Evolutionary conservation across 1,140 invertebrate genomes (phyloP), one percentile per base, ranked within the genome.

Genomic region (Aphis craccivora): DNA sequence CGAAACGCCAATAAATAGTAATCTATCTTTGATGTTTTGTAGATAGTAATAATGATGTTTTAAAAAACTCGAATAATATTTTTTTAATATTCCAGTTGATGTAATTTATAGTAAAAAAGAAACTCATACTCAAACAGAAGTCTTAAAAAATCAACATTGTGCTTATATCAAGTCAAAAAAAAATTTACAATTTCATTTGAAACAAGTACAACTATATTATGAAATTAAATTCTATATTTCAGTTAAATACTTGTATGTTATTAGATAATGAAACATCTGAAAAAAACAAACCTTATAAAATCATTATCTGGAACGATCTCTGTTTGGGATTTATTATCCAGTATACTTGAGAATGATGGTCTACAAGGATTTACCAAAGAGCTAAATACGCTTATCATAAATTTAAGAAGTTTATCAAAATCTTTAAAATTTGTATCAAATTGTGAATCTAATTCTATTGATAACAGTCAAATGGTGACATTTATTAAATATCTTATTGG

Each of bases 181-280:
- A 93, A 93, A 93, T 93, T 93, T 93, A 8, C 9, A 83, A 6
- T 35, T 48, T 43, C 91, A 93, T 84, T 40, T 93, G 20, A 93
- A 93, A 93, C 91, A 93, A 90, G 89, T 90, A 76, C 30, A 90
- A 60, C 2, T 3, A 67, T n/a, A 4, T n/a, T 2, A 67, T 67
- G 40, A 20, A 76, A 30, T n/a, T 43, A 40, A 30, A 43, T 67
- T 40, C 14, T 22, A 0, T 89, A 89, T 6, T 37, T 2, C 9
- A 5, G 35, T 55, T 25, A 25, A 40, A 43, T 90, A 43, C 5
- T 43, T 7, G 7, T 40, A 45, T 53, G 22, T 86, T 86, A 86
- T 43, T 90, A 93, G 91, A 25, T 93, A 18, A 84, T 84, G 48
- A 93, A 93, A 93, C 91, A 93, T 55, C 25, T 93, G 43, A 93